Base-by-base conservation (phyloP, 2,888 invertebrate genomes). In the Mythimna impura region DNA sequence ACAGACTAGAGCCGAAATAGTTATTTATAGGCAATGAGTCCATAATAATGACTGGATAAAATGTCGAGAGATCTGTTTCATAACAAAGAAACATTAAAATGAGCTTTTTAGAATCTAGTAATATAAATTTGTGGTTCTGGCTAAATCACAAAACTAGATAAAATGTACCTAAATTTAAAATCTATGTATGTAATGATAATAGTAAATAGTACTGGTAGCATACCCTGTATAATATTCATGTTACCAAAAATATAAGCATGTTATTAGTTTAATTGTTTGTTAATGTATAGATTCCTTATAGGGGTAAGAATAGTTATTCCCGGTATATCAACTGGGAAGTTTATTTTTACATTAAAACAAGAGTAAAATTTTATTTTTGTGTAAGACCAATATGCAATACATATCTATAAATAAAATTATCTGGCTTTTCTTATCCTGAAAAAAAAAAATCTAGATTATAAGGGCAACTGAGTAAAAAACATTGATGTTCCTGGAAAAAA, bases 361-460 rank as follows among this genome's bases (percentile, higher is more conserved):
- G 91, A 93, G 90, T 92, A 93, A 93, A 86, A 93, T 92, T 93
- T 94, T 96, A 95, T 95, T 95, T 95, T 95, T 95, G 91, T 95
- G 94, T 94, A 94, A 94, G 93, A 95, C 93, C 94, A 94, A 94
- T 94, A 94, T 94, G 92, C 92, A 95, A 96, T 95, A 96, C 95
- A 96, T 95, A 95, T 94, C 95, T 93, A 90, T 84, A 89, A 91
- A 92, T 86, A 68, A 78, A 61, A 64, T 22, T 60, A 61, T 64
- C 36, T 30, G 34, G 14, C 55, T 76, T 83, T 73, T 76, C 60
- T 78, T 81, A 66, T 6, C 36, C 20, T 40, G 25, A 54, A 8
- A 10, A 14, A 14, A 34, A 12, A 25, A 25, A n/a, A n/a, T n/a
- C 7, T 52, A 36, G 9, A 36, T 34, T 36, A 52, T 12, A 25